These are phyloP conservation scores for Eristalis intricaria DNA, from an alignment of 2,888 invertebrate genomes.

Conservation along the genomic window DNA sequence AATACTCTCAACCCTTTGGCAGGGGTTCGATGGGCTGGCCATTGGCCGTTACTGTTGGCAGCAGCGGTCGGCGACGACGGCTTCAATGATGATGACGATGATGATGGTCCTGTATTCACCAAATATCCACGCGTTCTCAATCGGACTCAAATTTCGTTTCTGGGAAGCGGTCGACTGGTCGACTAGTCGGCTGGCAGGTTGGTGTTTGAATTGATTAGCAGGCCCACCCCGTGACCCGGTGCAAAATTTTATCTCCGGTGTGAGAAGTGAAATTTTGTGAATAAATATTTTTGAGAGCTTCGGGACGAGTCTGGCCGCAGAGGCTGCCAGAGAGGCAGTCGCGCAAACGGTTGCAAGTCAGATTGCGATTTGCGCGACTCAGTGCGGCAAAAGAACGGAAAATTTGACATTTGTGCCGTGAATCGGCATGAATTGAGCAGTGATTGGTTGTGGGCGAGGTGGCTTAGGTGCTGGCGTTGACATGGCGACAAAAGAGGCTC, in stretches of 20 bases:
- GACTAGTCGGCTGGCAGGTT: background rate
- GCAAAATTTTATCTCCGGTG: conserved; percentile 19
- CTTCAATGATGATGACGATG: background rate
- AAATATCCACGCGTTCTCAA: conserved; percentile 30
- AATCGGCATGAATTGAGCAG: conserved; percentile 17
- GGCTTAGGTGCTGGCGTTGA: background rate
- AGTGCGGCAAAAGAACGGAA: background rate
- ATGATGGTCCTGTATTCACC: conserved; percentile 40
- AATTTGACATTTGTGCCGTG: conserved; percentile 12
- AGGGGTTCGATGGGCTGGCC: background rate
- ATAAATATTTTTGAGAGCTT: conserved; percentile 28
- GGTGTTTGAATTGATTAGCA: conserved; percentile 41
- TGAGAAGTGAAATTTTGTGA: conserved; percentile 46
- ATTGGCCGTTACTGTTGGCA: conserved; percentile 3
- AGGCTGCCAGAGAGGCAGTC: background rate
- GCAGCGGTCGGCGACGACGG: conserved; percentile 12
- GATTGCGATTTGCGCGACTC: conserved; percentile 1
- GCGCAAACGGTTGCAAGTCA: background rate
- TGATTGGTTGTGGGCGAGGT: conserved; percentile 15
- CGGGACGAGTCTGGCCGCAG: background rate
- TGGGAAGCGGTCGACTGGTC: background rate
- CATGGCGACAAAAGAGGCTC: background rate
- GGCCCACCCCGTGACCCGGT: background rate
- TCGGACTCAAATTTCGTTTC: background rate
- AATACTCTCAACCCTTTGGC: conserved; percentile 35